Base-by-base conservation (phyloP, 2,797 vertebrate genomes). In the Limnodromus scolopaceus region DNA sequence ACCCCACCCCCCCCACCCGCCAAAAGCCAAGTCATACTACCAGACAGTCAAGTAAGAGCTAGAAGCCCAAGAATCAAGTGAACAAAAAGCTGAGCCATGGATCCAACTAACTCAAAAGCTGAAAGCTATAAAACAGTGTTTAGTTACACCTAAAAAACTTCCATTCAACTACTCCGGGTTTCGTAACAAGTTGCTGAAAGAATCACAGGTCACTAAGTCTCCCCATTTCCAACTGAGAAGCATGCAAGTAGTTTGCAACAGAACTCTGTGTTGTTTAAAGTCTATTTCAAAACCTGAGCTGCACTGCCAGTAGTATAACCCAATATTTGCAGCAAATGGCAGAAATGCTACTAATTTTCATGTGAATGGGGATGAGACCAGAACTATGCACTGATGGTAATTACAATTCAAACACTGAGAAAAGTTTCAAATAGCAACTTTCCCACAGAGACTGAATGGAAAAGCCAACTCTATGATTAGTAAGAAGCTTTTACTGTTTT, bases 381-480 rank as follows among this genome's bases (percentile, higher is more conserved):
- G 45, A 92, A 81, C 51, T 36, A 78, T 25, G 80, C 54, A 71
- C 72, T 9, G 3, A 12, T 10, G 38, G 70, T 95, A 96, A 96
- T 96, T 96, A 95, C 76, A 93, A 87, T 69, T 72, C 86, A 76
- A 78, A 66, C 53, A 89, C 79, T 57, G 28, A 68, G 43, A 70
- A 84, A 94, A 80, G 32, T 70, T 90, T 77, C 79, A 96, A 97
- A 97, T 22, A 88, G 77, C 71, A 91, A 77, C 88, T 96, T 96
- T 97, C 96, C 94, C 96, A 97, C 96, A 95, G 90, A 95, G 80
- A 25, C 28, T 83, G 70, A 91, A 87, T 30, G 55, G 66, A 89
- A 93, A 95, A 92, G 18, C 6, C 87, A 93, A 93, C 83, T 89
- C 86, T 68, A 10, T 91, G 92, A 95, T 95, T 96, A 93, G 24